Evolutionary conservation across 2,888 invertebrate species (phyloP).

Genomic region (Parnassius smintheus): DNA sequence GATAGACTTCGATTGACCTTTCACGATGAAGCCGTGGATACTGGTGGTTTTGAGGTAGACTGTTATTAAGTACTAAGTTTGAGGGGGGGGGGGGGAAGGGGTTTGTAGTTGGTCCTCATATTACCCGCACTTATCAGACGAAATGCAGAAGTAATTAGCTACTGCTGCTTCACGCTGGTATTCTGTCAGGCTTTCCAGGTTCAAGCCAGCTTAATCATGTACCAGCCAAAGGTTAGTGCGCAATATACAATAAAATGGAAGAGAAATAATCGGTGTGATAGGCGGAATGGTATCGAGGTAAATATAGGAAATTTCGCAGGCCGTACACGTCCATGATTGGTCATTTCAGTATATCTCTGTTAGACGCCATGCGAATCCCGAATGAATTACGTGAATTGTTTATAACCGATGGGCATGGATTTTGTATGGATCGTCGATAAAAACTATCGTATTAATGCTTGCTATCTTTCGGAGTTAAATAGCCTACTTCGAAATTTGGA

Average conservation of each 20-base stretch:
- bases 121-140: too few relatives aligned
- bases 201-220: too few relatives aligned
- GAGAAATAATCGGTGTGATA: constrained; percentile 45
- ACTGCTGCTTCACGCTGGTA: too few relatives aligned
- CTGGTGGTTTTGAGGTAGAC: too few relatives aligned
- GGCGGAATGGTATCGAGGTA: constrained; percentile 44
- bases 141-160: too few relatives aligned
- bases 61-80: too few relatives aligned
- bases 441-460: constrained; percentile 38
- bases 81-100: too few relatives aligned
- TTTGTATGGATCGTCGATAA: constrained; percentile 43
- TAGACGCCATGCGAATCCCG: constrained; percentile 64
- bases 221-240: too few relatives aligned
- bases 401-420: constrained; percentile 51
- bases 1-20: too few relatives aligned
- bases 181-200: too few relatives aligned
- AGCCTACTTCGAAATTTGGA: constrained; percentile 32
- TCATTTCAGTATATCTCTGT: constrained; percentile 77
- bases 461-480: constrained; percentile 35
- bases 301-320: constrained; percentile 53
- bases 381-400: constrained; percentile 70
- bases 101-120: too few relatives aligned
- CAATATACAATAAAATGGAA: not conserved
- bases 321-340: constrained; percentile 72
- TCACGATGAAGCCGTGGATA: too few relatives aligned